Evolutionary conservation across 2,113 vertebrate genomes (phyloP).

Genomic region (Rhinolophus ferrumequinum): DNA sequence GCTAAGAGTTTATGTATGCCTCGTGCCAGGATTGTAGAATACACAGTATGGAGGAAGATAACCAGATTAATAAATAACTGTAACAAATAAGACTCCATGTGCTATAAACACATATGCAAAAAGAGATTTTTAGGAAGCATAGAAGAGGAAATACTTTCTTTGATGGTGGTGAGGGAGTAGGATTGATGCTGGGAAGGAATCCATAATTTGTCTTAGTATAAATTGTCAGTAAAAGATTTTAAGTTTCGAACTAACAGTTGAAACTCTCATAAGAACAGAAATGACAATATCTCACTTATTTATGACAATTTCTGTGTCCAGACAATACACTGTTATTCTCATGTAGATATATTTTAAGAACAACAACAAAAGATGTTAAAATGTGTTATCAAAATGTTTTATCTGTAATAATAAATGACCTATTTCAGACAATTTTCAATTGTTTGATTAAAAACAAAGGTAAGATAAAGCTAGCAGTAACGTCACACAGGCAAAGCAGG

Average conservation of each 20-base stretch:
- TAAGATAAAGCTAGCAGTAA: neutral
- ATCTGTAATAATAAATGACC: neutral
- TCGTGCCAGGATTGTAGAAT: neutral
- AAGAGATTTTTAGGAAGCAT: neutral
- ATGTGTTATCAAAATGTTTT: neutral
- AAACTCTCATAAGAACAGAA: neutral
- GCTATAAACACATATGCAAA: neutral
- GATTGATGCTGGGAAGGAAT: neutral
- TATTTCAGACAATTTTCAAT: neutral
- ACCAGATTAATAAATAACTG: neutral
- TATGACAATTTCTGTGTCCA: neutral
- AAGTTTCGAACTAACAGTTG: neutral
- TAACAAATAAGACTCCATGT: neutral
- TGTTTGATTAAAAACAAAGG: neutral
- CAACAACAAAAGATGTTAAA: neutral
- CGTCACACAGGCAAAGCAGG: neutral
- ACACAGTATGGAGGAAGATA: neutral
- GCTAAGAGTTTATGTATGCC: neutral
- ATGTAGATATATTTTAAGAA: neutral
- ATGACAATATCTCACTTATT: neutral
- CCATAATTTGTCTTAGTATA: neutral
- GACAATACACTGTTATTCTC: neutral
- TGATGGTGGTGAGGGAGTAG: neutral
- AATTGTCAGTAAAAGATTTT: neutral
- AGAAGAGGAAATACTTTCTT: neutral